These are phyloP conservation scores for Torymus texanus DNA, from an alignment of 2,888 invertebrate genomes.

Conservation along the genomic window DNA sequence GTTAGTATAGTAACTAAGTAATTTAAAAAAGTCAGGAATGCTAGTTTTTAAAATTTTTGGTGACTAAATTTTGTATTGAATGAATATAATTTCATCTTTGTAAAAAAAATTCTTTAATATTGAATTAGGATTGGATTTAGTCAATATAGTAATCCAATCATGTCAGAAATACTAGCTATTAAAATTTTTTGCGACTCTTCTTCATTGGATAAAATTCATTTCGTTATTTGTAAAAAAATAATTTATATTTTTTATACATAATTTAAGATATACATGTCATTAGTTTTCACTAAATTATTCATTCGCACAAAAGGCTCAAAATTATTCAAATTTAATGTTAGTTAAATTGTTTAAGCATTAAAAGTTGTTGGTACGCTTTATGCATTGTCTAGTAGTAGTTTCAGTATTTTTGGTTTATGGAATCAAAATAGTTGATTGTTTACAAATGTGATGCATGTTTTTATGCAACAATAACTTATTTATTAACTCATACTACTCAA, in stretches of 20 bases:
- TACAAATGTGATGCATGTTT: neutral
- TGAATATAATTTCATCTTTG: neutral
- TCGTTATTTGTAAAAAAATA: neutral
- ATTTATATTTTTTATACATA: constrained; percentile 6
- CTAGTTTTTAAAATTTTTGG: neutral
- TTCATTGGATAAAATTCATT: neutral
- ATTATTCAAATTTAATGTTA: too few species aligned
- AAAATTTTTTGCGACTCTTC: neutral
- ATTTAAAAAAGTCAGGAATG: neutral
- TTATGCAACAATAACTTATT: neutral
- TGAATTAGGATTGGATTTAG: constrained; percentile 13
- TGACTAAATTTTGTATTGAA: neutral
- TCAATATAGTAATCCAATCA: constrained; percentile 6
- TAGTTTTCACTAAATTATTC: too few species aligned
- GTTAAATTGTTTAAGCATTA: neutral
- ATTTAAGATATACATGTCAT: too few species aligned
- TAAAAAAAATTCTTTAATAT: constrained; percentile 14
- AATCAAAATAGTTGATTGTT: neutral
- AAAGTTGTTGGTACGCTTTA: neutral
- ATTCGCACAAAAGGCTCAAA: too few species aligned
- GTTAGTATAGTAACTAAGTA: constrained; percentile 6
- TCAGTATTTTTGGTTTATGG: neutral
- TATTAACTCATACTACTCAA: constrained; percentile 18
- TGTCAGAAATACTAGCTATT: constrained; percentile 7
- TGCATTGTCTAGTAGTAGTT: neutral